Conservation (phyloP, 2,888 invertebrate genomes). For the Nycteola revayana region DNA sequence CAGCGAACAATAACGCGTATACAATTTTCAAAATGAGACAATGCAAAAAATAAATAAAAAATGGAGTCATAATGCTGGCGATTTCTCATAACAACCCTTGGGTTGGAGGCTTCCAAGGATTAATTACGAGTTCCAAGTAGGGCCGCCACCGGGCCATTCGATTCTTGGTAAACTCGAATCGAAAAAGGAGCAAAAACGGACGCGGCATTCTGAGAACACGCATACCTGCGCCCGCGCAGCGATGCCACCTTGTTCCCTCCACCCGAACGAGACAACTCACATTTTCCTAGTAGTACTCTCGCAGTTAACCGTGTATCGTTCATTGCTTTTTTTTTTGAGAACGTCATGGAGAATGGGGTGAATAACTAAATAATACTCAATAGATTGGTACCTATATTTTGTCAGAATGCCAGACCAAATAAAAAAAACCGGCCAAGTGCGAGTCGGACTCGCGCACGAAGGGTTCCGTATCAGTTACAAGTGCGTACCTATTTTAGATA, state of each 20-base stretch:
- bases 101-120: conserved; percentile 79
- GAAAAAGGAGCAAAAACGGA: conserved; percentile 80
- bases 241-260: conserved; percentile 64
- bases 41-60: conserved; percentile 66
- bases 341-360: no score
- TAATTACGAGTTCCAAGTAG: conserved; percentile 81
- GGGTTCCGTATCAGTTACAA: no score
- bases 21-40: conserved; percentile 68
- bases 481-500: no score
- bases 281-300: conserved; percentile 60
- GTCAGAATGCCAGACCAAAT: no score
- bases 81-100: conserved; percentile 78
- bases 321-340: no score
- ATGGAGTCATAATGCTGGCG: conserved; percentile 63
- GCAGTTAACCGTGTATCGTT: conserved; percentile 12
- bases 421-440: no score
- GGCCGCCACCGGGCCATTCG: conserved; percentile 77
- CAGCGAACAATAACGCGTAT: conserved; percentile 63
- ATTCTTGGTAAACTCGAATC: conserved; percentile 78
- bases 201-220: conserved; percentile 74
- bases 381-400: no score
- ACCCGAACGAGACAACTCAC: conserved; percentile 55
- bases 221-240: conserved; percentile 74
- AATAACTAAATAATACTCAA: no score
- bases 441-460: no score